phyloP scores from a whole-genome alignment of 2,797 vertebrate genomes.

The Pteropus rufus region DNA sequence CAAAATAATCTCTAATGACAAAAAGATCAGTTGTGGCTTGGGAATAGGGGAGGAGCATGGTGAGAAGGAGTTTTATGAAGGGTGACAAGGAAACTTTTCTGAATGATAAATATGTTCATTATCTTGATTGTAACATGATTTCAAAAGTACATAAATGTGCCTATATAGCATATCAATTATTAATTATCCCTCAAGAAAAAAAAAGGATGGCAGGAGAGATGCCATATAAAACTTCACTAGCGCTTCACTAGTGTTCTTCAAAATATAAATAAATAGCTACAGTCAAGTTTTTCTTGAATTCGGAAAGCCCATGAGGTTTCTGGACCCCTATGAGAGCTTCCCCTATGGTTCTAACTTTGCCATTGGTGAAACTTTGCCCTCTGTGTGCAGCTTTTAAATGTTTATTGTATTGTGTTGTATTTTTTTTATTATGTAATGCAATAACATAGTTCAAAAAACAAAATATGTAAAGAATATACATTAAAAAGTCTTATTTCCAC shows the following conservation, averaged over 20 bases:
- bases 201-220: neutral
- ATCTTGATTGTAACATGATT: neutral
- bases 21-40: neutral
- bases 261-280: neutral
- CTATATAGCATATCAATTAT: neutral
- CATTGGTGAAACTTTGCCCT: neutral
- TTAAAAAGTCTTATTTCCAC: constrained; percentile 1
- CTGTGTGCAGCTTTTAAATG: neutral
- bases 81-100: neutral
- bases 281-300: neutral
- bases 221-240: neutral
- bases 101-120: neutral
- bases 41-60: neutral
- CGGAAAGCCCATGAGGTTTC: neutral
- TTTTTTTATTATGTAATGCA: neutral
- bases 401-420: neutral
- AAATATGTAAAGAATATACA: neutral
- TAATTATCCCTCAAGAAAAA: neutral
- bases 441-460: neutral
- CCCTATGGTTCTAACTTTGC: neutral
- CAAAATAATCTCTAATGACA: neutral
- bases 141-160: neutral
- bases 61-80: neutral
- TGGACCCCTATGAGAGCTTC: neutral
- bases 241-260: neutral